These are phyloP conservation scores for Gyps fulvus DNA, from an alignment of 2,113 vertebrate genomes.

Conservation along the genomic window DNA sequence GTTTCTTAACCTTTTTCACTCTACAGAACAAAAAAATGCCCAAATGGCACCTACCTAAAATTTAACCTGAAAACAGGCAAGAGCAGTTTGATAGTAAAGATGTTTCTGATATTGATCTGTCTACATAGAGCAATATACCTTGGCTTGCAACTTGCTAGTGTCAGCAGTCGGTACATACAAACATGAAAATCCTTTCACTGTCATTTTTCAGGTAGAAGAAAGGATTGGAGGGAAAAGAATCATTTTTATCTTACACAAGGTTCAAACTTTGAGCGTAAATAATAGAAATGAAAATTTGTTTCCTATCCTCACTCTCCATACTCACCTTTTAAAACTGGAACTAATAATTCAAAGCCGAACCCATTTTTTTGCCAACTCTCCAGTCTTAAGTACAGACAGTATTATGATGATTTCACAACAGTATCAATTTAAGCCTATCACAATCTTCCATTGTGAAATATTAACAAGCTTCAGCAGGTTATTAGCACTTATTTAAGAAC, in stretches of 20 bases:
- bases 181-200: neutral
- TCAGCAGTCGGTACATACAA: neutral
- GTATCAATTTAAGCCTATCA: neutral
- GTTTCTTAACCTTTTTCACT: neutral
- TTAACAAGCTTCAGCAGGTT: neutral
- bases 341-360: neutral
- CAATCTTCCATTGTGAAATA: neutral
- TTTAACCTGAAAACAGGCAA: neutral
- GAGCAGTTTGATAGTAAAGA: neutral
- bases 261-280: neutral
- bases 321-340: neutral
- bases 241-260: neutral
- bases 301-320: neutral
- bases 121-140: neutral
- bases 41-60: neutral
- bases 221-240: neutral
- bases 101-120: neutral
- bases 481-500: neutral
- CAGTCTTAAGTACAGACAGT: neutral
- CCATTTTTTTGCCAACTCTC: neutral
- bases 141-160: neutral
- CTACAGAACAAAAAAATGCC: neutral
- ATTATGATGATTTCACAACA: neutral
- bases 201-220: neutral
- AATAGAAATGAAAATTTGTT: neutral